phyloP scores from a whole-genome alignment of 2,888 invertebrate species.

The Automeris io region DNA sequence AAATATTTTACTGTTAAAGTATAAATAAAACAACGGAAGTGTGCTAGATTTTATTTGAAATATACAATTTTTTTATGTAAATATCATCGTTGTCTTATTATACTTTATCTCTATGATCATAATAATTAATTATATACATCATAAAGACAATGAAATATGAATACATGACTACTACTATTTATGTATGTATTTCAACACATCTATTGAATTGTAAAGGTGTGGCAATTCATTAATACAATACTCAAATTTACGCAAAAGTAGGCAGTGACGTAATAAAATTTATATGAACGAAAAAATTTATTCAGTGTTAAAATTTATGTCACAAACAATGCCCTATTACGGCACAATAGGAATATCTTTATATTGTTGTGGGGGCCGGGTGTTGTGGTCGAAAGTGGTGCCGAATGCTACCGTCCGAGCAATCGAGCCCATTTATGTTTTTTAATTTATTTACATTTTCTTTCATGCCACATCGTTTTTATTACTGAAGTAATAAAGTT shows the following conservation, averaged over 20 bases:
- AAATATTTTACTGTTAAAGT: too few relatives aligned
- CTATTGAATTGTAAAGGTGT: too few relatives aligned
- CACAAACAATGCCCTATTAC: conserved; percentile 72
- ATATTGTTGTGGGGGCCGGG: conserved; percentile 52
- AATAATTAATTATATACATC: too few relatives aligned
- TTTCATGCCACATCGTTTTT: conserved; percentile 1
- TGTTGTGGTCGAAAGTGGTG: conserved; percentile 19
- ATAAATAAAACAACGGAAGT: too few relatives aligned
- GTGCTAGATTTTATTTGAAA: too few relatives aligned
- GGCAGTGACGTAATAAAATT: neutral
- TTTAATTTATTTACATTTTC: conserved; percentile 2
- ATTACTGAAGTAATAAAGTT: neutral
- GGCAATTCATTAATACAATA: too few relatives aligned
- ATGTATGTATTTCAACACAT: neutral
- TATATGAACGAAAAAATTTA: conserved; percentile 15
- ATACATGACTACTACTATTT: too few relatives aligned
- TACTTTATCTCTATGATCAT: too few relatives aligned
- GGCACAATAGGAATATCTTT: conserved; percentile 71
- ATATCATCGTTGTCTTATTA: too few relatives aligned
- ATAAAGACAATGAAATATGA: too few relatives aligned
- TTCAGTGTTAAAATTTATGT: conserved; percentile 70
- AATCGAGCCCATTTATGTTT: conserved; percentile 19
- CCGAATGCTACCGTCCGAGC: conserved; percentile 23
- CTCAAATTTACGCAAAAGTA: neutral
- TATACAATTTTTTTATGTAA: too few relatives aligned